Conservation (phyloP, 2,113 vertebrate genomes). For the Maccullochella peelii region DNA sequence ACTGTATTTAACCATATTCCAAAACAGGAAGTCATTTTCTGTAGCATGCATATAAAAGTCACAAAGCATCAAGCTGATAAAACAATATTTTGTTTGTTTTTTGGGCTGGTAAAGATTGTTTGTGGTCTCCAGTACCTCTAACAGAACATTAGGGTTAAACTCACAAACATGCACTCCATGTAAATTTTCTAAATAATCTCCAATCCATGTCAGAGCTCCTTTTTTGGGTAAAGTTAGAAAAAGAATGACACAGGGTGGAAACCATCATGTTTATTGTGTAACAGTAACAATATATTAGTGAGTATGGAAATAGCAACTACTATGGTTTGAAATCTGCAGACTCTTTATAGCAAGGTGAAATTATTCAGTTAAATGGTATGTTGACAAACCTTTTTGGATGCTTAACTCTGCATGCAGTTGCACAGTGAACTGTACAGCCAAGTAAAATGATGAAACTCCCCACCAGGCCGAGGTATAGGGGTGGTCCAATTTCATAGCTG, state of each 20-base stretch:
- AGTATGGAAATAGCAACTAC: neutral
- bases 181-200: neutral
- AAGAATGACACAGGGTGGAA: neutral
- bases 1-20: neutral
- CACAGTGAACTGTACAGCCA: slow-evolving; percentile 20
- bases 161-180: neutral
- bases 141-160: neutral
- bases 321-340: neutral
- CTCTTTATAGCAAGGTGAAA: neutral
- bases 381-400: slow-evolving; percentile 45
- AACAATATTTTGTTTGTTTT: neutral
- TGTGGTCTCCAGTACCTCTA: neutral
- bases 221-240: neutral
- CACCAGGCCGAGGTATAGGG: slow-evolving; percentile 55
- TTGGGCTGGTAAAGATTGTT: neutral
- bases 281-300: neutral
- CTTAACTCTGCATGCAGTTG: slow-evolving; percentile 18
- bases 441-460: slow-evolving; percentile 43
- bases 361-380: neutral
- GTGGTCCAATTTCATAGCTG: slow-evolving; percentile 53
- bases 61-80: neutral
- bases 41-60: too few relatives aligned
- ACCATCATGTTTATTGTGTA: neutral
- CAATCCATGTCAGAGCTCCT: neutral
- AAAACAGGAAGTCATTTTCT: neutral